Base-by-base conservation (phyloP, 2,797 vertebrate genomes). In the Chaunax sp. region DNA sequence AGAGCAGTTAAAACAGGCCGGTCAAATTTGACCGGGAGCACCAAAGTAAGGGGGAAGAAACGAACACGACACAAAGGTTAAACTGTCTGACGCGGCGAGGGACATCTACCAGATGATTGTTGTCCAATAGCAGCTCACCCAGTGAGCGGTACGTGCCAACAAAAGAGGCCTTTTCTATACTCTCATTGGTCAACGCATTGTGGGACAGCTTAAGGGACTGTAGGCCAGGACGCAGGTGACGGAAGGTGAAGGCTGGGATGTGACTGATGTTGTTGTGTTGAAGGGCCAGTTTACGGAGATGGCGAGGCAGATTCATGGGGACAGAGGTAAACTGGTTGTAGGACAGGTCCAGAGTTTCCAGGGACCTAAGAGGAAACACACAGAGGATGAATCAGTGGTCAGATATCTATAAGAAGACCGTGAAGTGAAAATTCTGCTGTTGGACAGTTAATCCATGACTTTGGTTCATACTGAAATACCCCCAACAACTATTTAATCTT, bases 321-420 rank as follows among this genome's bases (percentile, higher is more conserved):
- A 94, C 82, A 0, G 90, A 91, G 0, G 84, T 88, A 61, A 96
- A 82, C 3, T 35, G 76, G 78, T 95, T 95, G 81, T 93, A 50
- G 26, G 94, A 96, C 69, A 96, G 70, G 67, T 94, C 88, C 62
- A 96, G 78, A 9, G 73, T 53, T 72, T 95, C 92, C 81, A 96
- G 81, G 6, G 90, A 92, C 68, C 95, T 95, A 80, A 25, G 45
- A 49, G 45, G 26, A 58, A 60, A n/a, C 8, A 65, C 11, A 59
- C 2, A 65, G 41, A 78, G 19, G 1, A 35, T 15, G 37, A 57
- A 22, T 49, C 25, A 64, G 10, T 25, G n/a, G n/a, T 38, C 2
- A 26, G 2, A 38, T 13, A 37, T 25, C 30, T 45, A 43, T 10
- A 59, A 18, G 1, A 44, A 20, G 2, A 20, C 7, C 15, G 18